A percentile compares a stretch with the other conserved stretches of the same genome.
Conservation (phyloP, 2,113 vertebrate genomes). For the Chloropsis hardwickii region DNA sequence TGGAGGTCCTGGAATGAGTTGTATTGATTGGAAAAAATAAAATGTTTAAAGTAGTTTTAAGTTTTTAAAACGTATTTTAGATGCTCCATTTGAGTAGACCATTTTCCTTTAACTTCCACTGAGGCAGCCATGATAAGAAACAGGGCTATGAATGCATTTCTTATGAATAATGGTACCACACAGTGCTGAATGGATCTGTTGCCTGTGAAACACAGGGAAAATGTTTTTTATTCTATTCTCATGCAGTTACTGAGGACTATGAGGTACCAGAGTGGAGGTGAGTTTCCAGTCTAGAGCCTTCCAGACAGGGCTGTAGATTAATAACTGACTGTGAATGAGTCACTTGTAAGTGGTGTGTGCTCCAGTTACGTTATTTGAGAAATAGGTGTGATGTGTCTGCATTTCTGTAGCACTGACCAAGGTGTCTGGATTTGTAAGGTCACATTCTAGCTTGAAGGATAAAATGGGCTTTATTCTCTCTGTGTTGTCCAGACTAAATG, state of each 20-base stretch:
- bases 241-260: neutral
- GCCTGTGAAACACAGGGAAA: neutral
- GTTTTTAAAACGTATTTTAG: neutral
- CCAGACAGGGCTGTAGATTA: neutral
- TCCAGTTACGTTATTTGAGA: neutral
- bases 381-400: neutral
- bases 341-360: neutral
- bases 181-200: neutral
- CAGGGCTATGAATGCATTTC: neutral
- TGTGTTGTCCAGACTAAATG: neutral
- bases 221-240: neutral
- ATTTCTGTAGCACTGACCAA: neutral
- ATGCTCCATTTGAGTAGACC: neutral
- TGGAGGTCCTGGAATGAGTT: neutral
- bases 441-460: neutral
- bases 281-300: neutral
- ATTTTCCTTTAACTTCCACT: neutral
- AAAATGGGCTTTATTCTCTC: neutral
- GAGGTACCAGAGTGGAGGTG: neutral
- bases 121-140: neutral
- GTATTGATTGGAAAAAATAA: neutral
- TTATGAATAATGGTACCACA: rapidly evolving
- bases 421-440: neutral
- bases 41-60: neutral
- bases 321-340: neutral